Conservation (phyloP, 1,140 invertebrate species). For the Hormaphis cornu region DNA sequence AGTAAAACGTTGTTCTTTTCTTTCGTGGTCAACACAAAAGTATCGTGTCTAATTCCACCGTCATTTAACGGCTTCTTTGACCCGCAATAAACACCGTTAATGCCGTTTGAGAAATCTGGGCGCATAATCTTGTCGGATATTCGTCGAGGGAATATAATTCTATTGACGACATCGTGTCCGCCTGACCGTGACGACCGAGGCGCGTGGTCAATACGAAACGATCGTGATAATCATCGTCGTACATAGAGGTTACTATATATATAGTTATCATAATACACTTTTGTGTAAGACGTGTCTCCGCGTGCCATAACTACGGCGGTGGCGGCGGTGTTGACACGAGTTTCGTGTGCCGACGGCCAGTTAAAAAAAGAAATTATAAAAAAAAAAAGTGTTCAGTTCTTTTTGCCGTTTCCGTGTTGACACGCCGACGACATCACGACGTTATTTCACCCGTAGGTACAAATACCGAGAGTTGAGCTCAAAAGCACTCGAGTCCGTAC, state of each 20-base stretch:
- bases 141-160: too few species aligned
- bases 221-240: slow-evolving; percentile 17
- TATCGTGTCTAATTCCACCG: too few species aligned
- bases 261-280: neutral
- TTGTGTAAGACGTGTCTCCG: neutral
- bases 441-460: too few species aligned
- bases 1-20: too few species aligned
- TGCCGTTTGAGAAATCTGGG: too few species aligned
- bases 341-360: neutral
- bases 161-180: too few species aligned
- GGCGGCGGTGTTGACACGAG: neutral
- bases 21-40: too few species aligned
- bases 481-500: too few species aligned
- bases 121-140: too few species aligned
- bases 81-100: too few species aligned
- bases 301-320: neutral
- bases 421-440: neutral
- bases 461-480: too few species aligned
- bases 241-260: neutral
- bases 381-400: neutral
- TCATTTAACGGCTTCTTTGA: too few species aligned
- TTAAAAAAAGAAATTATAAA: slow-evolving; percentile 2
- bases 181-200: neutral
- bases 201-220: neutral
- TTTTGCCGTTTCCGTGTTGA: neutral